These are phyloP conservation scores for Seriola quinqueradiata DNA, from an alignment of 2,113 vertebrate genomes.

Conservation along the genomic window DNA sequence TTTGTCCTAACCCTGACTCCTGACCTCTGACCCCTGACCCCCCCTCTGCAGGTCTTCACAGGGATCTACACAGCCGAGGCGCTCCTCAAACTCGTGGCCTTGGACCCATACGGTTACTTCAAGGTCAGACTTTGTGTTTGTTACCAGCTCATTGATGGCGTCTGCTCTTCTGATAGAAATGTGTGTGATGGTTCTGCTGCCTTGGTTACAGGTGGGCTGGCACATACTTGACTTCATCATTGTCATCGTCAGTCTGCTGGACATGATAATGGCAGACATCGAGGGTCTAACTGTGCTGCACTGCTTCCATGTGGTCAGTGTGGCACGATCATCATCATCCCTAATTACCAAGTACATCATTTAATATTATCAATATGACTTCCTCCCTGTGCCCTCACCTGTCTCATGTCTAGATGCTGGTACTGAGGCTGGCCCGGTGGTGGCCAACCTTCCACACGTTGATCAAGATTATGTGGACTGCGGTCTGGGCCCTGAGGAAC, in stretches of 20 bases:
- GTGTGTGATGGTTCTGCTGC: not conserved
- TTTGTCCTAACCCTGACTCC: not conserved
- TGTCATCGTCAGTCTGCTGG: constrained; percentile 88
- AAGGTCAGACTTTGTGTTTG: constrained; percentile 48
- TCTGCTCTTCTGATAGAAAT: not conserved
- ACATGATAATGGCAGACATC: constrained; percentile 85
- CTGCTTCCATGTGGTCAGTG: constrained; percentile 88
- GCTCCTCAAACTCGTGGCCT: constrained; percentile 90
- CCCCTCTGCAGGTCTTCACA: constrained; percentile 87
- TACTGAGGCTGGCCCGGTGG: constrained; percentile 94
- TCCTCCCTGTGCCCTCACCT: not conserved
- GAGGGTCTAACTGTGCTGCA: constrained; percentile 88
- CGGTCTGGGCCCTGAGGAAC: constrained; percentile 88
- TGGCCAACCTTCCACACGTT: constrained; percentile 93
- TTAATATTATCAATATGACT: not conserved
- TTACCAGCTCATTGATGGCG: not conserved
- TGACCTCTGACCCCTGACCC: constrained; percentile 30
- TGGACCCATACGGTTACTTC: constrained; percentile 92
- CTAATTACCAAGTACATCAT: not conserved
- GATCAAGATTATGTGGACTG: constrained; percentile 92
- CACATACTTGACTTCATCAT: constrained; percentile 93
- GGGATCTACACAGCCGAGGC: constrained; percentile 92
- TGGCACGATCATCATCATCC: not conserved
- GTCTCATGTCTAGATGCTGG: constrained; percentile 84
- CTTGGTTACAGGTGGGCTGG: constrained; percentile 88